Evolutionary conservation across 2,888 invertebrate species (phyloP), one percentile per base, ranked within the genome.

Genomic region (Camptogramma bilineatum): DNA sequence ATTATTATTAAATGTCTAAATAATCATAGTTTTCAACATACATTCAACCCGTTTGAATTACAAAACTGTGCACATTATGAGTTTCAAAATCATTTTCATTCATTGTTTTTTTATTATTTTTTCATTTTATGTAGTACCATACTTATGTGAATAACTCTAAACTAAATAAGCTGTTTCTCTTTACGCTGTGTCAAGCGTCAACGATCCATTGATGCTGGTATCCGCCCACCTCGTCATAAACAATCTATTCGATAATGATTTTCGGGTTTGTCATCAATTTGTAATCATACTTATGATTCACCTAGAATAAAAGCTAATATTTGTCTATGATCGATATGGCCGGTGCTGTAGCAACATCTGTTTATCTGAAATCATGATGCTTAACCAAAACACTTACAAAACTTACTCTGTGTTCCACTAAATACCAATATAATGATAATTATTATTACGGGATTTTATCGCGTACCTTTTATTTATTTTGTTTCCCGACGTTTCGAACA

Each of bases 221-320:
- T 60, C 74, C 75, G 68, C 78, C 75, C 72, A 77, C 74, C 17
- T 69, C 47, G 52, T 68, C 55, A 59, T 66, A 58, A 70, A 65
- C 64, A 68, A 69, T 69, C 60, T 59, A 69, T 62, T 69, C 46
- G 62, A 60, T 55, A 57, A 62, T 61, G 50, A 52, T 55, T 52
- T 57, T 62, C 8, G 21, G 24, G 55, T 48, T 56, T 28, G 42
- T 56, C 51, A 62, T 21, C 46, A 42, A 51, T 34, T 46, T 31
- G 31, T 39, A 39, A 39, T 39, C 34, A 13, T 39, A 9, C 46
- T 21, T 48, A 48, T 47, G 44, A 59, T 4, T 46, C 58, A 52
- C 44, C 13, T 34, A n/a, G 28, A 39, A 42, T 21, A 34, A 48
- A 21, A 19, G 48, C 10, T 48, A n/a, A n/a, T n/a, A 3, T 21